Evolutionary conservation across 2,888 invertebrate genomes (phyloP), one percentile per base, ranked within the genome.

Genomic region (Pherbina coryleti): DNA sequence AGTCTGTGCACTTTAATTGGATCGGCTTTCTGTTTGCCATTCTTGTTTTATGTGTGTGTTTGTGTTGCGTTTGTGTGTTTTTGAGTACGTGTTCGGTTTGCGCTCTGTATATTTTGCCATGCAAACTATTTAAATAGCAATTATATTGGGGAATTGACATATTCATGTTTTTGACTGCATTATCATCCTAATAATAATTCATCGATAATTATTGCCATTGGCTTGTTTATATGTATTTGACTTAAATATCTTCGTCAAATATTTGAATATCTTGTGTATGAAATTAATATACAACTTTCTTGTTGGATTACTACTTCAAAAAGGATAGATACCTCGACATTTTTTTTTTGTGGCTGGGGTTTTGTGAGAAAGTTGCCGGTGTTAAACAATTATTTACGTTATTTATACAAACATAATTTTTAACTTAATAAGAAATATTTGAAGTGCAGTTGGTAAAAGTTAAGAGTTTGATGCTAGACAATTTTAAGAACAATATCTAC

Each of bases 41-140:
- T 22, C 8, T 69, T 28, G 25, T 7, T n/a, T 53, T 34, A 28
- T 49, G 57, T 28, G 14, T n/a, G 19, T 17, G 37, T 64, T 44
- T 22, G 37, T 4, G 34, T 49, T 37, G 3, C 53, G 49, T 19
- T 19, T 70, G 71, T 19, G 64, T 55, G 44, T 19, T 7, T 74
- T 17, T 62, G 22, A 49, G n/a, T 44, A 37, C 44, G 55, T 60
- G 17, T 62, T 49, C 28, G 22, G 19, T 19, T 44, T 44, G 11
- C 49, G 31, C 25, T 73, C 28, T 22, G 28, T 9, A 17, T 72
- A 14, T 37, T 28, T 57, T 72, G 57, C 14, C 19, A n/a, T n/a
- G 7, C n/a, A 53, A 55, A 55, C 55, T 44, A 62, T 76, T 76
- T 75, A 60, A 69, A 69, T 44, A 69, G 44, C 75, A 75, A 55